Base-by-base conservation (phyloP, 1,140 invertebrate species). In the Coboldia fuscipes region DNA sequence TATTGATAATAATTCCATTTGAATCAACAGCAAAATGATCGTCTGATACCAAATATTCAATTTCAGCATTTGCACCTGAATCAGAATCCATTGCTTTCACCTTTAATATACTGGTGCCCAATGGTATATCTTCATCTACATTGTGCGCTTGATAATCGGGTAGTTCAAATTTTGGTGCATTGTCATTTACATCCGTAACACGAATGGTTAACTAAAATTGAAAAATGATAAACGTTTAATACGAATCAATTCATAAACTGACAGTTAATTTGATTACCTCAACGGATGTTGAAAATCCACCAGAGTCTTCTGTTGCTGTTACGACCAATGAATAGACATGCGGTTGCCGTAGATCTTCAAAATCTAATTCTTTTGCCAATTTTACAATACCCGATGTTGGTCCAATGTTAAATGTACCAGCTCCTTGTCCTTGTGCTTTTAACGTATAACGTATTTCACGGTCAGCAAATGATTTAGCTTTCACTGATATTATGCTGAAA, bases 71-170 rank as follows among this genome's bases (percentile, higher is more conserved):
- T 4, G 73, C 72, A 5, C 86, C 88, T 1, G 83, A 86, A 56
- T 94, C 88, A 2, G 79, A 66, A 50, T 94, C 88, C 57, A 82
- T 89, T 0, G 86, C 88, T 52, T 86, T 88, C 3, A 94, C 88
- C 56, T 81, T 81, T 16, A 90, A 57, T 37, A 92, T 89, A 31
- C 76, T 85, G 0, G 84, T 88, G 26, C 85, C 86, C 27, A 88
- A 63, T 1, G 83, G 72, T 40, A 92, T 82, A 48, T 93, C 86
- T 61, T 93, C 88, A 46, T 90, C 83, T 3, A 93, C 78, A 50
- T 92, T 92, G 51, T 90, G 84, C 1, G 84, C 84, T 60, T 93
- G 86, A 51, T 93, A 93, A 56, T 93, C 86, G 1, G 88, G 88
- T 28, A 93, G 55, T 55, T 92, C 86, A 47, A 93, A 93, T 53